A percentile compares a stretch with the other conserved stretches of the same genome.
Evolutionary conservation across 2,888 invertebrate genomes (phyloP).

Genomic region (Netelia melanura): DNA sequence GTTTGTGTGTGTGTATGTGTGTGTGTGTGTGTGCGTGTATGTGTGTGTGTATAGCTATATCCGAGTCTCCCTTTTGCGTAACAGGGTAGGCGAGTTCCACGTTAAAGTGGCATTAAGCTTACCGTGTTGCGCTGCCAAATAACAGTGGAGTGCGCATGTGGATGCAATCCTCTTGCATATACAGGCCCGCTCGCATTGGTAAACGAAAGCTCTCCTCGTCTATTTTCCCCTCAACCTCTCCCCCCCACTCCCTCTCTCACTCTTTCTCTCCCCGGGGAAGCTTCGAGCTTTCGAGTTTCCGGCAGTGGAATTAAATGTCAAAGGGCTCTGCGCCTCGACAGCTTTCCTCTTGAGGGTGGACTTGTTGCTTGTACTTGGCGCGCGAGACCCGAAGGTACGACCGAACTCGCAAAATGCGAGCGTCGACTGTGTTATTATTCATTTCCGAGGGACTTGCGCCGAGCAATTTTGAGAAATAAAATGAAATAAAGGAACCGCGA

Average conservation of each 20-base stretch:
- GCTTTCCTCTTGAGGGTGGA: slow-evolving; percentile 56
- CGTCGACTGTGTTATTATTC: slow-evolving; percentile 38
- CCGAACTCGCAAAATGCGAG: slow-evolving; percentile 34
- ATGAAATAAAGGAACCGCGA: not conserved
- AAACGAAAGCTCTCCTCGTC: not conserved
- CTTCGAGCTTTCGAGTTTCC: slow-evolving; percentile 63
- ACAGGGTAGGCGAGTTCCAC: slow-evolving; percentile 64
- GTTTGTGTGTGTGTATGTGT: no score
- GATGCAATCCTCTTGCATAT: slow-evolving; percentile 20
- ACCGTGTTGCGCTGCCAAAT: slow-evolving; percentile 62
- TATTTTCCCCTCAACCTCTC: not conserved
- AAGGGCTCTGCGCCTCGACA: slow-evolving; percentile 57
- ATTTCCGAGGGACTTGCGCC: slow-evolving; percentile 40
- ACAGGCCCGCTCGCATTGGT: not conserved
- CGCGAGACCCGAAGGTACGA: slow-evolving; percentile 24
- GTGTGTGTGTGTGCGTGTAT: not conserved
- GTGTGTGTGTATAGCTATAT: slow-evolving; percentile 25
- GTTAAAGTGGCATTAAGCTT: slow-evolving; percentile 70
- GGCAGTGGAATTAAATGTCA: slow-evolving; percentile 68
- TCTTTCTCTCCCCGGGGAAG: slow-evolving; percentile 34
- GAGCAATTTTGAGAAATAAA: slow-evolving; percentile 17
- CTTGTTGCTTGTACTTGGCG: slow-evolving; percentile 66
- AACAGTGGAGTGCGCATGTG: slow-evolving; percentile 48
- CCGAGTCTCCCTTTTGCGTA: slow-evolving; percentile 46
- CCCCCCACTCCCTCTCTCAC: not conserved